Evolutionary conservation across 2,113 vertebrate species (phyloP).

Genomic region (Marmota monax): DNA sequence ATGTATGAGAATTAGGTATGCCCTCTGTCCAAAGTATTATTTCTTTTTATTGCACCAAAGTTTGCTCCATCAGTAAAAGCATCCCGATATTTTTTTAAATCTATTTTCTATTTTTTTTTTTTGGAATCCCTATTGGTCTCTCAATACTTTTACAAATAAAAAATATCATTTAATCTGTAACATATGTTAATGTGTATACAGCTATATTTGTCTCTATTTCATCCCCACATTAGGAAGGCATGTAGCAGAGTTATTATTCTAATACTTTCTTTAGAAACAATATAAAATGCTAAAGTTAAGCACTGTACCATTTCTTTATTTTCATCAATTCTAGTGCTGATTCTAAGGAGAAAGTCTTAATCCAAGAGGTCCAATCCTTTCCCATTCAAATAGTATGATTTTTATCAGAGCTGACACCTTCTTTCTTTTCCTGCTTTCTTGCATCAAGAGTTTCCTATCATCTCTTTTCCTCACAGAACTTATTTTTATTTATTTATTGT

Average conservation of each 20-base stretch:
- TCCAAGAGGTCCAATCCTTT: neutral
- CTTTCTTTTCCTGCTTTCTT: neutral
- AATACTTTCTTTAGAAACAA: neutral
- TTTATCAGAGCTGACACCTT: neutral
- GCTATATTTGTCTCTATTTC: neutral
- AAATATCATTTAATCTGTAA: neutral
- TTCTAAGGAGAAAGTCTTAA: neutral
- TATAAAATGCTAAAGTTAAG: neutral
- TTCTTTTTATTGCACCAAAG: neutral
- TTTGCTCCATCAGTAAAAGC: neutral
- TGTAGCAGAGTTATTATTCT: neutral
- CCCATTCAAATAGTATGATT: neutral
- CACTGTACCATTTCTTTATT: neutral
- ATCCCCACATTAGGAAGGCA: neutral
- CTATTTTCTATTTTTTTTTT: neutral
- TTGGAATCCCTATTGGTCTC: neutral
- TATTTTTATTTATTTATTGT: neutral
- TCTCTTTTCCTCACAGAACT: neutral
- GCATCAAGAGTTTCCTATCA: too few species aligned
- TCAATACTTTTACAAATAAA: neutral
- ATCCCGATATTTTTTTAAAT: neutral
- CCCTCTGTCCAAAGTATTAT: neutral
- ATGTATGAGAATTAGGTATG: too few species aligned
- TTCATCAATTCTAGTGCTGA: neutral
- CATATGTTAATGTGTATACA: neutral